Base-by-base conservation (phyloP, 1,140 invertebrate species). In the Leptinotarsa texana region DNA sequence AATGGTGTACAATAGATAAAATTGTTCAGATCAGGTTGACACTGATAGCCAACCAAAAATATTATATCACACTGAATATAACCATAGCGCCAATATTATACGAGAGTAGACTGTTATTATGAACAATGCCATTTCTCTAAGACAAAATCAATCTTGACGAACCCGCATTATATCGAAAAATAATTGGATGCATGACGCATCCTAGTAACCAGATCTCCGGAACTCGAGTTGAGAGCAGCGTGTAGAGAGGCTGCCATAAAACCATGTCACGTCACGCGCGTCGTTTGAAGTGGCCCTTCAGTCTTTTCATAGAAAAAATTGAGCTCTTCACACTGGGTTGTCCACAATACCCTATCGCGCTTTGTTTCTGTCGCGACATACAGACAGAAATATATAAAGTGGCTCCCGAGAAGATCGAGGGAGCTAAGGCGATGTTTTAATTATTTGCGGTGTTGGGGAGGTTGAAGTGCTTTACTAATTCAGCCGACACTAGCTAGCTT, bases 121-220 rank as follows among this genome's bases (percentile, higher is more conserved):
- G 33, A 33, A 33, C 33, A 33, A 33, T 33, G 33, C 33, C 8
- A 42, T 42, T 42, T 11, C 33, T 42, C 8, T 11, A 42, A 11
- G 33, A 11, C 11, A 42, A 42, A 11, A 42, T 8, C 17, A 6
- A 57, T 15, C 51, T n/a, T 18, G 15, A 17, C 17, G 51, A 57
- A 18, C 51, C 51, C 51, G 51, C 42, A 68, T 68, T 42, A 47
- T 13, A 68, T 68, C 15, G 24, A 42, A 68, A 68, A 68, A 68
- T 68, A 71, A 71, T 62, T 71, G 69, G 69, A 51, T 71, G 49
- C 69, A 62, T 57, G 51, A 57, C 51, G 51, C 51, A 17, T 71
- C 69, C 42, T 21, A 47, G 15, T 24, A n/a, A 71, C 47, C 49
- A 49, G 69, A 62, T 71, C 47, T 62, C 63, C 24, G 63, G 63